Conservation (phyloP, 1,140 invertebrate genomes). For the Eubasilissa regina region DNA sequence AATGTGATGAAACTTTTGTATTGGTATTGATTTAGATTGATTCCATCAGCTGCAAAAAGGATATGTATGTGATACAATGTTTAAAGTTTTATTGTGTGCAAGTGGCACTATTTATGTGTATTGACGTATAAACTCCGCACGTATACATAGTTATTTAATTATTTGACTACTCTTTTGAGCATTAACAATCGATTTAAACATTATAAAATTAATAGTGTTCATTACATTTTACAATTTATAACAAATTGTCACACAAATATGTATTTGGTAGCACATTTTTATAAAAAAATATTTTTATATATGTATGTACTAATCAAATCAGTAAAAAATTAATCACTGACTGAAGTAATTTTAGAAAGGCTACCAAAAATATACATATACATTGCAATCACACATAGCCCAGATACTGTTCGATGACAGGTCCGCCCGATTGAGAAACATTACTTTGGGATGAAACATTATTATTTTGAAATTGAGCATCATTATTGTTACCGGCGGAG, state of each 20-base stretch:
- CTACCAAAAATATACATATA: slow-evolving; percentile 35
- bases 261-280: neutral
- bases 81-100: too few species aligned
- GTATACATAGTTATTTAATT: too few species aligned
- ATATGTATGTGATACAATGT: too few species aligned
- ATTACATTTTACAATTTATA: neutral
- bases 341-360: slow-evolving; percentile 9
- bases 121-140: too few species aligned
- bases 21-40: too few species aligned
- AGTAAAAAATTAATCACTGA: too few species aligned
- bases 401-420: slow-evolving; percentile 78
- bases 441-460: slow-evolving; percentile 65
- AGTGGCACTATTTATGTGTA: too few species aligned
- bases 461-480: slow-evolving; percentile 62
- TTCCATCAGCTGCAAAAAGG: too few species aligned
- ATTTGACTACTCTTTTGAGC: too few species aligned
- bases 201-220: neutral
- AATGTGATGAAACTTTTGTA: too few species aligned
- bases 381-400: slow-evolving; percentile 74
- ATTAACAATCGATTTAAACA: neutral
- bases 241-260: neutral
- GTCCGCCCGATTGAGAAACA: slow-evolving; percentile 60
- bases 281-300: neutral
- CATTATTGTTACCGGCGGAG: slow-evolving; percentile 59
- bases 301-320: slow-evolving; percentile 1